These are phyloP conservation scores for Lamellibrachia luymesi DNA, from an alignment of 1,140 invertebrate species.

Conservation along the genomic window DNA sequence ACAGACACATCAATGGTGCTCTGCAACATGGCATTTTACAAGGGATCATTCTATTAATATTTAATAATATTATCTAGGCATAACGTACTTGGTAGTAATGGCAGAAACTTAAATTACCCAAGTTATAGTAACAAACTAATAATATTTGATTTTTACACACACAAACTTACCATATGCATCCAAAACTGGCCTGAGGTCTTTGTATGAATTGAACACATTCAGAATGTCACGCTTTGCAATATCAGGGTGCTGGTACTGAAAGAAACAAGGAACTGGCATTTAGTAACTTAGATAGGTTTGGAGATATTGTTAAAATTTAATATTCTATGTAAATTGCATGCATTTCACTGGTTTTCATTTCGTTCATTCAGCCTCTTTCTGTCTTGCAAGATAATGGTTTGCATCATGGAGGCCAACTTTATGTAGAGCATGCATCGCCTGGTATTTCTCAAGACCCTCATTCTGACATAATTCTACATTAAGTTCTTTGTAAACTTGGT, in stretches of 20 bases:
- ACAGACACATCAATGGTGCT: no score
- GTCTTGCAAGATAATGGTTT: no score
- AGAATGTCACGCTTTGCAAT: slow-evolving; percentile 73
- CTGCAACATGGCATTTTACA: no score
- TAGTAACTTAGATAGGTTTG: background rate
- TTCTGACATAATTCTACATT: no score
- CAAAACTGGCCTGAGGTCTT: slow-evolving; percentile 67
- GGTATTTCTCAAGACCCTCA: no score
- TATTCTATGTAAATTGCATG: background rate
- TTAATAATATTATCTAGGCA: no score
- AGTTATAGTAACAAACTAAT: background rate
- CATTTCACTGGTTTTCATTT: background rate
- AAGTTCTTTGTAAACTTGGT: no score
- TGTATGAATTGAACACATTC: slow-evolving; percentile 70
- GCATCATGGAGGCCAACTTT: no score
- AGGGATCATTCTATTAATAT: no score
- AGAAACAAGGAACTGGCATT: background rate
- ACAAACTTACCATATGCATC: slow-evolving; percentile 66
- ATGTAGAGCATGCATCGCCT: no score
- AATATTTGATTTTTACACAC: background rate
- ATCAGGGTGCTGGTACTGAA: slow-evolving; percentile 73
- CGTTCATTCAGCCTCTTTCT: no score
- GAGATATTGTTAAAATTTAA: background rate
- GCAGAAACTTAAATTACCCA: background rate
- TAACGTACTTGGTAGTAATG: background rate